Percentiles rank a stretch among this genome's conserved stretches.
phyloP scores from a whole-genome alignment of 1,140 invertebrate species.

The Anoplophora glabripennis region DNA sequence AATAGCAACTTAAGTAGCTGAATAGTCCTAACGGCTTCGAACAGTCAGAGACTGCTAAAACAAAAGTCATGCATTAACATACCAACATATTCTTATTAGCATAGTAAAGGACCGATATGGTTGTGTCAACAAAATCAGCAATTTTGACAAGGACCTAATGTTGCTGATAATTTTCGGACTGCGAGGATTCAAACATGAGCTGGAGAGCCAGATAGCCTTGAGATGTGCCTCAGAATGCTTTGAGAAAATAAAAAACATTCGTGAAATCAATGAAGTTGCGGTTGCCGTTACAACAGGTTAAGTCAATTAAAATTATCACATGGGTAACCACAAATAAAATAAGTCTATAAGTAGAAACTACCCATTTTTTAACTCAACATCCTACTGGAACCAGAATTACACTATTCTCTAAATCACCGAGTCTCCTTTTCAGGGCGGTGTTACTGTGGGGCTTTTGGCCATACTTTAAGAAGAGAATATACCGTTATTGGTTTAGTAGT shows the following conservation, averaged over 20 bases:
- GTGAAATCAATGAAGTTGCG: conserved; percentile 57
- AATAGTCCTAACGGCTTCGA: too few species aligned
- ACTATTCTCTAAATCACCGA: too few species aligned
- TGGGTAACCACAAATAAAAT: too few species aligned
- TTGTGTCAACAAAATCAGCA: conserved; percentile 67
- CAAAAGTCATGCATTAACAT: too few species aligned
- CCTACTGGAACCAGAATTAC: too few species aligned
- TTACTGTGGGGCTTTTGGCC: conserved; percentile 75
- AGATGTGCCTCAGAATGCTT: conserved; percentile 58
- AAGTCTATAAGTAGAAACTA: too few species aligned
- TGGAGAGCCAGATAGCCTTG: conserved; percentile 64
- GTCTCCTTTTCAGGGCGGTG: conserved; percentile 51
- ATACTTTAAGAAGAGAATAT: conserved; percentile 69
- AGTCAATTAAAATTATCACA: too few species aligned
- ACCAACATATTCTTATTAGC: conserved; percentile 37
- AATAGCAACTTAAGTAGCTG: too few species aligned
- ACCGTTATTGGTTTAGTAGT: conserved; percentile 73
- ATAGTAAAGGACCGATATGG: conserved; percentile 55
- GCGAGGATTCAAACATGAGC: conserved; percentile 63
- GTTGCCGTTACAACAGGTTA: conserved; percentile 66
- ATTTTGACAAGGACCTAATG: conserved; percentile 74
- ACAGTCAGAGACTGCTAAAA: too few species aligned
- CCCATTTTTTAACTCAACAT: too few species aligned
- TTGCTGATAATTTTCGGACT: conserved; percentile 70
- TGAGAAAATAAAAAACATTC: conserved; percentile 51